Base-by-base conservation (phyloP, 2,888 invertebrate genomes). In the Cephus spinipes region DNA sequence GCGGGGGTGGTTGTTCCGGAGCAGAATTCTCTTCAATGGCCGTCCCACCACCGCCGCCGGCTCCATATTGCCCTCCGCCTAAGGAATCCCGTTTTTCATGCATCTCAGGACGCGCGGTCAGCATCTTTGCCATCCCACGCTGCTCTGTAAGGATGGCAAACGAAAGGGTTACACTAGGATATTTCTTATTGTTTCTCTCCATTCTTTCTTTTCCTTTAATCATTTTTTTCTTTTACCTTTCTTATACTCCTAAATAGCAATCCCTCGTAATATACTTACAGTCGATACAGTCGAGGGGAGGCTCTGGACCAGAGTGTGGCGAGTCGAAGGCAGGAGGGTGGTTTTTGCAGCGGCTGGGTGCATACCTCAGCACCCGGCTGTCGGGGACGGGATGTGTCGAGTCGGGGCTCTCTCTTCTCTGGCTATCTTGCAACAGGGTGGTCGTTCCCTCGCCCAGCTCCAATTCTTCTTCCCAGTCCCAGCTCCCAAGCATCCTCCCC, bases 341-440 rank as follows among this genome's bases (percentile, higher is more conserved):
- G 85, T 89, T 89, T 55, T 55, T 55, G 87, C 88, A 90, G 87
- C 90, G 90, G 86, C 90, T 90, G 88, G 90, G 90, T 87, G 90
- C 90, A 90, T 90, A 90, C 90, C 90, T 90, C 87, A 90, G 90
- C 89, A 90, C 90, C 90, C 90, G 89, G 86, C 90, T 90, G 85
- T 90, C 90, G 87, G 89, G 90, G 83, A 89, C 88, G 83, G 90
- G 89, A 89, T 89, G 90, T 86, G 89, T 89, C 85, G 89, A 88
- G 86, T 88, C 88, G 83, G 87, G 85, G 85, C 89, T 88, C 84
- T 87, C 88, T 84, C 86, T 86, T 86, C 85, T 86, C 87, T 87
- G 86, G 84, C 85, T 86, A 81, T 87, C 86, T 81, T 85, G 86
- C 83, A 86, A 85, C 83, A 81, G 87, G 85, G 84, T 81, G 83